Evolutionary conservation across 1,140 invertebrate species (phyloP).

Genomic region (Eubasilissa regina): DNA sequence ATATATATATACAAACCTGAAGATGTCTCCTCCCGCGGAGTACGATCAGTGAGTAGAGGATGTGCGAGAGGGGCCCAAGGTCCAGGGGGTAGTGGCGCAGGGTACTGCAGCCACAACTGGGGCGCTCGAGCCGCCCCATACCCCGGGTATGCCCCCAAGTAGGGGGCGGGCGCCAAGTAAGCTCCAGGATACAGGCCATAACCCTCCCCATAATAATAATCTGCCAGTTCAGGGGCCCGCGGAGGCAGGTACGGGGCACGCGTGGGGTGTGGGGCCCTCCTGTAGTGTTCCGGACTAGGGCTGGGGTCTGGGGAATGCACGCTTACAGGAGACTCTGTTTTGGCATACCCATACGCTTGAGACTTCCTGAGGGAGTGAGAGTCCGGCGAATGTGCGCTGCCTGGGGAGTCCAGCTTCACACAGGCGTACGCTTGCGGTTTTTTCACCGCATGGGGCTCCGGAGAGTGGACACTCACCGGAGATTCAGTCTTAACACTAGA

Average conservation of each 20-base stretch:
- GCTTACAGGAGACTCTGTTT: conserved; percentile 67
- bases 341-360: conserved; percentile 63
- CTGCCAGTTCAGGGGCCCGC: conserved; percentile 57
- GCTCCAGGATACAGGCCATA: conserved; percentile 66
- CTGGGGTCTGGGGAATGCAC: conserved; percentile 67
- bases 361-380: conserved; percentile 65
- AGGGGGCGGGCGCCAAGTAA: conserved; percentile 63
- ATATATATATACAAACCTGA: conserved; percentile 62
- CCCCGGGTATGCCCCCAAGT: conserved; percentile 53
- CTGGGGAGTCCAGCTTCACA: conserved; percentile 64
- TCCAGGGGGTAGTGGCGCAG: conserved; percentile 63
- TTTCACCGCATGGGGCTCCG: conserved; percentile 64
- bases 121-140: conserved; percentile 59
- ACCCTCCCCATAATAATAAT: conserved; percentile 61
- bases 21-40: conserved; percentile 69
- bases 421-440: conserved; percentile 64
- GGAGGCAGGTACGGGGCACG: conserved; percentile 63
- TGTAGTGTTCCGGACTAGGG: conserved; percentile 63
- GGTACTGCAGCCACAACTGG: conserved; percentile 62
- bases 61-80: conserved; percentile 65
- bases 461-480: conserved; percentile 61
- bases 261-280: conserved; percentile 39
- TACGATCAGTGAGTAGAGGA: conserved; percentile 67
- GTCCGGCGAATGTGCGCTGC: conserved; percentile 62
- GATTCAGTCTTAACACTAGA: conserved; percentile 18